Conservation (phyloP, 2,888 invertebrate species). For the Entomobrya proxima region DNA sequence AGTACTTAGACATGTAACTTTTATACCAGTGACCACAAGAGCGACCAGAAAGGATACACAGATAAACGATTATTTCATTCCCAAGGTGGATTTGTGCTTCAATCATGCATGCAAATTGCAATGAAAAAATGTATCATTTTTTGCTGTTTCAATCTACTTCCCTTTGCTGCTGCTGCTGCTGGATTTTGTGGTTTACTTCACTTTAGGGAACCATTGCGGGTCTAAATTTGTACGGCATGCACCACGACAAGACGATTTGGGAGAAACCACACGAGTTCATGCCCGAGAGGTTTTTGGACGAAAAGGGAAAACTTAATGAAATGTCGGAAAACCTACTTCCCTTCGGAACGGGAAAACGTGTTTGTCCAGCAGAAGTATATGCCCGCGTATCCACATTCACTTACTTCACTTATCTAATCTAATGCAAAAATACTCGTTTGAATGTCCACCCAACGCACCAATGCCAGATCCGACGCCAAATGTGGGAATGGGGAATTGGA, state of each 20-base stretch:
- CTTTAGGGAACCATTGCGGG: slow-evolving; percentile 65
- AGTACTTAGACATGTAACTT: slow-evolving; percentile 69
- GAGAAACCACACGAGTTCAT: slow-evolving; percentile 66
- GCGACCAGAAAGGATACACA: slow-evolving; percentile 68
- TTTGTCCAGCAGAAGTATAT: slow-evolving; percentile 71
- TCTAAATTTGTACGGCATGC: slow-evolving; percentile 68
- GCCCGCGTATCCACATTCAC: slow-evolving; percentile 68
- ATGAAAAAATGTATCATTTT: too few relatives aligned
- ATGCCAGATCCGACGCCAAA: slow-evolving; percentile 63
- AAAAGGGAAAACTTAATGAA: slow-evolving; percentile 62
- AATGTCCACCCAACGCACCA: slow-evolving; percentile 24
- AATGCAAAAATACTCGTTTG: slow-evolving; percentile 69
- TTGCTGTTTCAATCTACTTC: too few relatives aligned
- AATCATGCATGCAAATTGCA: too few relatives aligned
- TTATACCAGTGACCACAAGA: slow-evolving; percentile 71
- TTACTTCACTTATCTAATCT: slow-evolving; percentile 69
- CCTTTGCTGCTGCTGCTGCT: too few relatives aligned
- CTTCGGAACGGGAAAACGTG: slow-evolving; percentile 69
- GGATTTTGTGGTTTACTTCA: neutral
- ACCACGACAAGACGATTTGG: slow-evolving; percentile 70
- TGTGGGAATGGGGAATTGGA: slow-evolving; percentile 68
- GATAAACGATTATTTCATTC: slow-evolving; percentile 67
- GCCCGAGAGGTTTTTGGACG: slow-evolving; percentile 71
- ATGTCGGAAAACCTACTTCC: slow-evolving; percentile 67
- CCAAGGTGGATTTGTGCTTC: slow-evolving; percentile 61